Evolutionary conservation across 2,113 vertebrate species (phyloP).

Genomic region (Oxyura jamaicensis): DNA sequence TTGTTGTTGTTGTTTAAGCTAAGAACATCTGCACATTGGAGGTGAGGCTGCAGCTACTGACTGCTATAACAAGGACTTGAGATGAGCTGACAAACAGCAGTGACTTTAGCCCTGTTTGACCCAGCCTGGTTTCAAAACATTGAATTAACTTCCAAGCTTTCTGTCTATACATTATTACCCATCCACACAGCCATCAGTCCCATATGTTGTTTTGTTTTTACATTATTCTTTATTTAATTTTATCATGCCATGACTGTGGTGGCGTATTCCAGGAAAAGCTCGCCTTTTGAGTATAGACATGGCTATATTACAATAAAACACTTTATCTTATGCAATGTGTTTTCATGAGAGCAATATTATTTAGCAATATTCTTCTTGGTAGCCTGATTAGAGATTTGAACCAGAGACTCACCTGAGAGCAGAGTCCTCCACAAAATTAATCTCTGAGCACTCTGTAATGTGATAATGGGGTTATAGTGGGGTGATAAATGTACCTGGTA

Average conservation of each 20-base stretch:
- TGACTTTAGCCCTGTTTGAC: not conserved
- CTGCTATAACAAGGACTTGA: not conserved
- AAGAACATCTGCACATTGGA: not conserved
- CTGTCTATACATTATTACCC: not conserved
- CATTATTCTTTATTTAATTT: not conserved
- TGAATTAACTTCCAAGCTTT: not conserved
- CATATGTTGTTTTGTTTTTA: not conserved
- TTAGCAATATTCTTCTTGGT: not conserved
- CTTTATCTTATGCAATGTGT: not conserved
- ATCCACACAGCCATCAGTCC: not conserved
- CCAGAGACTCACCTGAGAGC: not conserved
- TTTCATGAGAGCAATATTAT: not conserved
- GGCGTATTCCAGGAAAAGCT: not conserved
- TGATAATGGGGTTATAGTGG: not conserved
- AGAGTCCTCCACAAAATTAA: not conserved
- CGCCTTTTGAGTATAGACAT: not conserved
- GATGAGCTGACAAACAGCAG: not conserved
- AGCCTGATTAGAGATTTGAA: not conserved
- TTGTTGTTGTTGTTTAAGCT: not conserved
- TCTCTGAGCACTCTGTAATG: not conserved
- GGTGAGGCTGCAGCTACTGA: not conserved
- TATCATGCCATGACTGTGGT: not conserved
- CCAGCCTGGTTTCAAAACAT: not conserved
- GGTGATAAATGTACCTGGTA: conserved; percentile 22
- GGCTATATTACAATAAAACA: not conserved